phyloP scores from a whole-genome alignment of 2,113 vertebrate genomes.

The Pagrus major region DNA sequence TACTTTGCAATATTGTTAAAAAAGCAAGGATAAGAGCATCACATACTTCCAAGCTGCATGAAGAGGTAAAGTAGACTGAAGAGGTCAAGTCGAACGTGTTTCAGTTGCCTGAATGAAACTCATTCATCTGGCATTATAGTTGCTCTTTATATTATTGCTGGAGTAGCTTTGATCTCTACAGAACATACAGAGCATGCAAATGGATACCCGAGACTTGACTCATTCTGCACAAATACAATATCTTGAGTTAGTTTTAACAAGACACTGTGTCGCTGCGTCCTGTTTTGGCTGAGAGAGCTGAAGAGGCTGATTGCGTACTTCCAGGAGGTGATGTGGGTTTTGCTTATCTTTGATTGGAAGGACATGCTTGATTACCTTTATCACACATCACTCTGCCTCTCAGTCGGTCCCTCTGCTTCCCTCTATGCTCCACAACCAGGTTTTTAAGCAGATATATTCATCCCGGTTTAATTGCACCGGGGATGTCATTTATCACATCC shows the following conservation, averaged over 20 bases:
- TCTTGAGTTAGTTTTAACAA: neutral
- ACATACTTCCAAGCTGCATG: neutral
- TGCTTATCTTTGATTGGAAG: constrained; percentile 19
- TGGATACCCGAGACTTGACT: neutral
- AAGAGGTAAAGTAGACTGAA: neutral
- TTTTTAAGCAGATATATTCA: constrained; percentile 15
- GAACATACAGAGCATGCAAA: neutral
- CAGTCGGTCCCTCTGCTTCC: neutral
- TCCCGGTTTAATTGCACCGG: constrained; percentile 17
- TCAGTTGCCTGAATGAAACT: neutral
- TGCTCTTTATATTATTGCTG: neutral
- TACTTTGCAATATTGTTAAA: neutral
- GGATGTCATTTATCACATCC: constrained; percentile 7
- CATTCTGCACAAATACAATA: neutral
- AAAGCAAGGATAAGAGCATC: neutral
- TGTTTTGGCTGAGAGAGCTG: neutral
- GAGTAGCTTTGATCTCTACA: neutral
- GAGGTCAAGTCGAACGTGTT: neutral
- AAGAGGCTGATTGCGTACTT: neutral
- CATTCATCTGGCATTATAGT: neutral
- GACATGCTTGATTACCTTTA: constrained; percentile 32
- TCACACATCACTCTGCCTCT: constrained; percentile 14
- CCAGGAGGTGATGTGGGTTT: neutral
- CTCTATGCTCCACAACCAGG: neutral
- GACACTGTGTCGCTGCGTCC: neutral